phyloP scores from a whole-genome alignment of 2,797 vertebrate species.

The Ctenopoma multispine region DNA sequence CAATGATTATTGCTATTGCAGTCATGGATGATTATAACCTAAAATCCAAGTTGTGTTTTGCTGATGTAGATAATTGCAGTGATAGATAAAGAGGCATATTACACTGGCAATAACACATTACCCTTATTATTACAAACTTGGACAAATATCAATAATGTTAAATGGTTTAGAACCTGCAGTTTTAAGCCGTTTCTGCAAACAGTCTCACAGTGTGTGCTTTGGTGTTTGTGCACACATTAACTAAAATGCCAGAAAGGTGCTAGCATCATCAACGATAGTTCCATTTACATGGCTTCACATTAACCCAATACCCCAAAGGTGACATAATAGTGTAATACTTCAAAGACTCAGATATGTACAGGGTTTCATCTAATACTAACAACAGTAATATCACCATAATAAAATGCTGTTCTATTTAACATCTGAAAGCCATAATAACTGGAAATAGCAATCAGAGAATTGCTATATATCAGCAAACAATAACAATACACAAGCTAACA shows the following conservation, averaged over 20 bases:
- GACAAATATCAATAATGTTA: not conserved
- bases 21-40: not conserved
- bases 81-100: not conserved
- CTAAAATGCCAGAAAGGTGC: not conserved
- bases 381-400: not conserved
- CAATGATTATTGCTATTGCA: not conserved
- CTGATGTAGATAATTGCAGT: not conserved
- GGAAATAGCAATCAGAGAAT: not conserved
- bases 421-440: not conserved
- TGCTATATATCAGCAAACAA: too few relatives aligned
- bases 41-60: not conserved
- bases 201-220: too few relatives aligned
- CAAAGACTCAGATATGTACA: not conserved
- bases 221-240: not conserved
- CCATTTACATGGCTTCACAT: not conserved
- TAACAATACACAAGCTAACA: too few relatives aligned
- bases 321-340: not conserved
- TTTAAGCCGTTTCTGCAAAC: not conserved
- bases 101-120: not conserved
- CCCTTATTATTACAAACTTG: not conserved
- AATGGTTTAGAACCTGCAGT: not conserved
- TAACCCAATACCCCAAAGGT: not conserved
- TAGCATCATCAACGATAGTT: not conserved
- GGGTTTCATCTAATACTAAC: not conserved
- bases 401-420: not conserved